Percentiles rank a stretch among this genome's conserved stretches.
Conservation (phyloP, 2,113 vertebrate species). For the Macroglossus sobrinus region DNA sequence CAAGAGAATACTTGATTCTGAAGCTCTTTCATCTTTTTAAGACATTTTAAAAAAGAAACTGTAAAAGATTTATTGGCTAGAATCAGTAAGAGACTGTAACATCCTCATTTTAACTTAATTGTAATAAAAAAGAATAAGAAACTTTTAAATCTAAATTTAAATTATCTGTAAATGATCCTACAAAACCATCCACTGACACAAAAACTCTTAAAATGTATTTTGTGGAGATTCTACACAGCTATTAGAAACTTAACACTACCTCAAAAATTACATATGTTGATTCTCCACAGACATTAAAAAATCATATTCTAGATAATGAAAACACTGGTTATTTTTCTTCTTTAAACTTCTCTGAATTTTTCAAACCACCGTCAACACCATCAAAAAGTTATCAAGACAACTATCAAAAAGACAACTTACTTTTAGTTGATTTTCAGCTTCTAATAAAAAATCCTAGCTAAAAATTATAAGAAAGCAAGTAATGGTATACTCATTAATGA, state of each 20-base stretch:
- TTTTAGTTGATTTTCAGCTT: conserved; percentile 27
- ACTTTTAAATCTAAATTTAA: not conserved
- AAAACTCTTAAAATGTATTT: not conserved
- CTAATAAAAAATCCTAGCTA: not conserved
- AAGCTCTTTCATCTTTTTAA: not conserved
- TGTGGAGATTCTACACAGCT: not conserved
- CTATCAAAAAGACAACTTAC: not conserved
- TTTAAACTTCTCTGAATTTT: not conserved
- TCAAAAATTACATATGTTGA: not conserved
- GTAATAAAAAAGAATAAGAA: not conserved
- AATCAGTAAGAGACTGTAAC: not conserved
- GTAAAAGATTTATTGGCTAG: not conserved
- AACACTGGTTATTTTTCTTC: not conserved
- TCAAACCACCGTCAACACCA: not conserved
- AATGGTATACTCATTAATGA: conserved; percentile 10
- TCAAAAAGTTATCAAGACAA: conserved; percentile 7
- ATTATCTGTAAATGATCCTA: not conserved
- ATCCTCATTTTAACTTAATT: conserved; percentile 12
- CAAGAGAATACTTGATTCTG: not conserved
- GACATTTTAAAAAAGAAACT: not conserved
- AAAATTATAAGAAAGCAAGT: not conserved
- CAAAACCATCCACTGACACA: not conserved
- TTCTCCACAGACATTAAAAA: not conserved
- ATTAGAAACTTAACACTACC: not conserved
- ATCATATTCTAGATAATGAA: not conserved